These are phyloP conservation scores for Pararge aegeria DNA, from an alignment of 1,140 invertebrate genomes.

Conservation along the genomic window DNA sequence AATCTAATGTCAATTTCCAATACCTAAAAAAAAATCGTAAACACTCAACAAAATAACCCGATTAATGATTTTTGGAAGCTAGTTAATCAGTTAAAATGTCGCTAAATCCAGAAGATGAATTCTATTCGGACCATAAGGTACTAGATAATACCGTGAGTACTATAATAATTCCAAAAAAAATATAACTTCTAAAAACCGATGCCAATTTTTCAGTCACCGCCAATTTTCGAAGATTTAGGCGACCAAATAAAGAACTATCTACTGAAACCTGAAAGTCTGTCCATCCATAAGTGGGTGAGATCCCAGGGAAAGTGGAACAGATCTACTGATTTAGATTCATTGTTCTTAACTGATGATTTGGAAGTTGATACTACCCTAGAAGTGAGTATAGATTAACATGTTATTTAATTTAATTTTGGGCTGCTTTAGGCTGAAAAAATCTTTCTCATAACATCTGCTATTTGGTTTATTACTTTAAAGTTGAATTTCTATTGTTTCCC, in stretches of 20 bases:
- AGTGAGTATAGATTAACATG: conserved; percentile 34
- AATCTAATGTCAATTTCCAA: too few relatives aligned
- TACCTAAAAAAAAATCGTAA: too few relatives aligned
- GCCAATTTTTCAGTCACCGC: conserved; percentile 57
- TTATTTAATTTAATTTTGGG: not conserved
- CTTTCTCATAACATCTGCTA: too few relatives aligned
- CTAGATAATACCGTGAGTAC: not conserved
- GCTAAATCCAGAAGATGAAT: conserved; percentile 18
- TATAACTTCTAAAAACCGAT: not conserved
- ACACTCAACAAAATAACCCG: too few relatives aligned
- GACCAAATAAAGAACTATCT: conserved; percentile 66
- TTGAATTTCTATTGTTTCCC: too few relatives aligned
- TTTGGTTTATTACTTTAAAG: too few relatives aligned
- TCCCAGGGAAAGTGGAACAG: conserved; percentile 69
- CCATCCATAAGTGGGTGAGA: conserved; percentile 70
- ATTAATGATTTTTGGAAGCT: too few relatives aligned
- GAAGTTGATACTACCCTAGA: conserved; percentile 59
- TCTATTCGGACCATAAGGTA: conserved; percentile 31
- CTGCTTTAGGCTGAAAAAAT: not conserved
- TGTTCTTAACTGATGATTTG: conserved; percentile 59
- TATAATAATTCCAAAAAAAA: not conserved
- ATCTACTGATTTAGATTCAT: conserved; percentile 55
- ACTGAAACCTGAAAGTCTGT: conserved; percentile 62
- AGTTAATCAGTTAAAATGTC: conserved; percentile 10
- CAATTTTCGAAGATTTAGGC: conserved; percentile 67